Percentiles rank a stretch among this genome's conserved stretches.
Evolutionary conservation across 2,888 invertebrate genomes (phyloP).

Genomic region (Drosophila histrio): DNA sequence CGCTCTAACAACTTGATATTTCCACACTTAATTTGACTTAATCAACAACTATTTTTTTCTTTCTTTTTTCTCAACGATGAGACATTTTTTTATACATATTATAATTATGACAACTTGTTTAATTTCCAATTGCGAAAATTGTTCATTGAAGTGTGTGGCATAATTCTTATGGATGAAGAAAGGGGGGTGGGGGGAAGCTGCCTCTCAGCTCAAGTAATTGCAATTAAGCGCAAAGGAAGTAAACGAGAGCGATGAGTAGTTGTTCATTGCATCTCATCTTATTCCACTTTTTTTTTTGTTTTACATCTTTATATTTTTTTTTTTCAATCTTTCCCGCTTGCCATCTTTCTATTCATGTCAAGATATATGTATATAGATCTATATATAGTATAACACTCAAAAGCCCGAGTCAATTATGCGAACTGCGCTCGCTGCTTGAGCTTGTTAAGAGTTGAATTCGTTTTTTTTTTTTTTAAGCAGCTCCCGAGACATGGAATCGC

Average conservation of each 20-base stretch:
- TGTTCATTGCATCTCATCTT: slow-evolving; percentile 15
- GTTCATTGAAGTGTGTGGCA: slow-evolving; percentile 26
- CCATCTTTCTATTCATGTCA: slow-evolving; percentile 1
- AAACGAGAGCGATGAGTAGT: slow-evolving; percentile 46
- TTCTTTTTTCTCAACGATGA: slow-evolving; percentile 4
- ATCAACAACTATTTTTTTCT: slow-evolving; percentile 40
- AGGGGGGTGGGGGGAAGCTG: neutral
- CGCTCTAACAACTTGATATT: slow-evolving; percentile 59
- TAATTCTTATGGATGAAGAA: neutral
- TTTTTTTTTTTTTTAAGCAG: slow-evolving; percentile 29
- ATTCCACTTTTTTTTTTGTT: slow-evolving; percentile 21
- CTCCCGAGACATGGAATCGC: slow-evolving; percentile 38
- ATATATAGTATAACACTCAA: slow-evolving; percentile 39
- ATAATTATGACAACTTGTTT: slow-evolving; percentile 67
- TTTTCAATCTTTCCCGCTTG: slow-evolving; percentile 5
- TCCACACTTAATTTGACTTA: slow-evolving; percentile 65
- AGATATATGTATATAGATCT: slow-evolving; percentile 8
- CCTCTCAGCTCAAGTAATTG: slow-evolving; percentile 66
- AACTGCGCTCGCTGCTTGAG: slow-evolving; percentile 60
- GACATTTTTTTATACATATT: slow-evolving; percentile 37
- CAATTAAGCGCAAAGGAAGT: slow-evolving; percentile 73
- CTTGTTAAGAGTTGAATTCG: slow-evolving; percentile 61
- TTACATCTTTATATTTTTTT: slow-evolving; percentile 6
- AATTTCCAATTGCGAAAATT: slow-evolving; percentile 60
- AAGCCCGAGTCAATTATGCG: slow-evolving; percentile 70